phyloP scores from a whole-genome alignment of 2,113 vertebrate species.

The Butorides virescens region DNA sequence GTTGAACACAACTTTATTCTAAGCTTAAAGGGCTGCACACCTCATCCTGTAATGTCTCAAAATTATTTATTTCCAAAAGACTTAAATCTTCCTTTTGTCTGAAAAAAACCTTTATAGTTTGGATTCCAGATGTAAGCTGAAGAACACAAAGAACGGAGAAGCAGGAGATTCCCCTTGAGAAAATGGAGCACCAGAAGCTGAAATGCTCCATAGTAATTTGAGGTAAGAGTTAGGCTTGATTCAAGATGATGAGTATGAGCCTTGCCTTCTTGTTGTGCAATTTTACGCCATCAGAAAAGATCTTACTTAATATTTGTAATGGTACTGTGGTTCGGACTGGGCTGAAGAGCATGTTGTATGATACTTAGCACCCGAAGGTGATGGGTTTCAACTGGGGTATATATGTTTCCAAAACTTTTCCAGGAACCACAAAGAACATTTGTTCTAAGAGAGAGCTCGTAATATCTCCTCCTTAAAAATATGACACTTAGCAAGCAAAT shows the following conservation, averaged over 20 bases:
- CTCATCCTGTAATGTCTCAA: not conserved
- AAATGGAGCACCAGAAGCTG: not conserved
- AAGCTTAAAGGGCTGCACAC: not conserved
- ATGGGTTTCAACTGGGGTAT: not conserved
- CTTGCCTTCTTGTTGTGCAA: not conserved
- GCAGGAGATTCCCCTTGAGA: not conserved
- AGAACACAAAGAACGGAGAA: not conserved
- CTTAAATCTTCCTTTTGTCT: not conserved
- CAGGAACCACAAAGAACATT: not conserved
- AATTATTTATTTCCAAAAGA: not conserved
- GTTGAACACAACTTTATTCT: not conserved
- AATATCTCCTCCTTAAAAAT: not conserved
- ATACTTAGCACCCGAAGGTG: not conserved
- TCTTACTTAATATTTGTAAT: no score
- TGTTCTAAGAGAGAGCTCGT: not conserved
- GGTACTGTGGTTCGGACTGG: not conserved
- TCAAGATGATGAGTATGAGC: not conserved
- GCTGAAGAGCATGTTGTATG: fast-evolving
- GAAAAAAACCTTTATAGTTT: not conserved
- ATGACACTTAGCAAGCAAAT: not conserved
- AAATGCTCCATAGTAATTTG: not conserved
- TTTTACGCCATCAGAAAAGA: not conserved
- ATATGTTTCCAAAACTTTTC: not conserved
- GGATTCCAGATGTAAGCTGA: not conserved
- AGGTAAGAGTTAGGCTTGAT: not conserved